A percentile compares a stretch with the other conserved stretches of the same genome.
phyloP scores from a whole-genome alignment of 2,113 vertebrate species.

The Petroica traversi region DNA sequence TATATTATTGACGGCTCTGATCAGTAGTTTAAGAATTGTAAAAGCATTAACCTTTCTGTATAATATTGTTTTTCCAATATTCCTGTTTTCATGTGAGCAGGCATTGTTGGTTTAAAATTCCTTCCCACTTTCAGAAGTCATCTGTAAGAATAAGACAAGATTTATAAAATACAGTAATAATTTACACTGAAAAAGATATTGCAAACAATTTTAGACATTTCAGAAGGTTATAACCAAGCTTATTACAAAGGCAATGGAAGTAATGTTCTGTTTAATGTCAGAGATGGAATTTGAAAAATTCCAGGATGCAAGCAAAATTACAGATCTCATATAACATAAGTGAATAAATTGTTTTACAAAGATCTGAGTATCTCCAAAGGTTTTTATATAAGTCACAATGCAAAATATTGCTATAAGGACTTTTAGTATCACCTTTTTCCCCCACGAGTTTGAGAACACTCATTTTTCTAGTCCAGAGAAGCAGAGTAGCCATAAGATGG shows the following conservation, averaged over 20 bases:
- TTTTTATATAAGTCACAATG: neutral
- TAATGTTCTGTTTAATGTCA: neutral
- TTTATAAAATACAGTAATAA: neutral
- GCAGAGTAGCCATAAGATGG: slow-evolving; percentile 31
- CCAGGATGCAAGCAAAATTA: neutral
- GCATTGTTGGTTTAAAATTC: neutral
- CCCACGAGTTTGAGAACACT: neutral
- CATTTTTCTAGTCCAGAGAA: neutral
- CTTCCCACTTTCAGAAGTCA: neutral
- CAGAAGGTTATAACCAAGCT: neutral
- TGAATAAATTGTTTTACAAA: neutral
- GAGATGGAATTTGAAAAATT: neutral
- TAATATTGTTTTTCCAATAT: neutral
- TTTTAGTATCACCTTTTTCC: neutral
- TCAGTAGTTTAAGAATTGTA: neutral
- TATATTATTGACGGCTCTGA: neutral
- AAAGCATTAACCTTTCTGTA: neutral
- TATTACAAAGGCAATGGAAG: neutral
- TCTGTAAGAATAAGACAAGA: neutral
- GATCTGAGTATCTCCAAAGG: neutral
- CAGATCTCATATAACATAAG: neutral
- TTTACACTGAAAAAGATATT: neutral
- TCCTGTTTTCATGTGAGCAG: neutral
- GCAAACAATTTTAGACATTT: neutral
- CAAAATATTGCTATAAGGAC: neutral